Percentiles rank a stretch among this genome's conserved stretches.
These are phyloP conservation scores for Lycopodina hypogea DNA, from an alignment of 37 sponge, comb jelly and placozoan genomes.

Conservation along the genomic window DNA sequence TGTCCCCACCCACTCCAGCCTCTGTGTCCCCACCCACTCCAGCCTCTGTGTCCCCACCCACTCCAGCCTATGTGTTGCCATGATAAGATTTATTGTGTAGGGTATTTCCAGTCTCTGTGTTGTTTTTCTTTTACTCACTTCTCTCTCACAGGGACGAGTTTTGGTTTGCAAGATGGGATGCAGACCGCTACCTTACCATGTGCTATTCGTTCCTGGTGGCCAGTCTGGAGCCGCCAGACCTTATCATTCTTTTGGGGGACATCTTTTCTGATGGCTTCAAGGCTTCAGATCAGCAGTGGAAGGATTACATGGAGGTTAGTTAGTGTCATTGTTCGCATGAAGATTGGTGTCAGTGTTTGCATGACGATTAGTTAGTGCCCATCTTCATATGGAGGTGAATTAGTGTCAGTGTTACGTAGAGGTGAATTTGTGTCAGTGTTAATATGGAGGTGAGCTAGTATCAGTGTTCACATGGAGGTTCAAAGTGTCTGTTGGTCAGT, in stretches of 20 bases:
- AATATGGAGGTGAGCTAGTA: no score
- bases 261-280: constrained; percentile 47
- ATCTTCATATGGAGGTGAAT: no score
- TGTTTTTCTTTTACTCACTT: not conserved
- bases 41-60: no score
- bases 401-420: no score
- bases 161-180: constrained; percentile 43
- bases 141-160: constrained; percentile 17
- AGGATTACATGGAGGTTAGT: constrained; percentile 27
- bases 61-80: not conserved
- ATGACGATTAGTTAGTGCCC: no score
- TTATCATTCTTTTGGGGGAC: constrained; percentile 38
- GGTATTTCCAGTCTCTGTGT: not conserved
- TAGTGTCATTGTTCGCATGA: not conserved
- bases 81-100: not conserved
- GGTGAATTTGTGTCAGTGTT: no score
- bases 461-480: no score
- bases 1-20: no score
- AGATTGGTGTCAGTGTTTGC: no score
- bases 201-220: not conserved
- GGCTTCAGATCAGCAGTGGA: constrained; percentile 31
- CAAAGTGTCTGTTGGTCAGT: no score
- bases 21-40: no score
- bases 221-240: constrained; percentile 2
- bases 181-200: constrained; percentile 34